phyloP scores from a whole-genome alignment of 92 coral and sea anemone genomes.

The Porites rus region DNA sequence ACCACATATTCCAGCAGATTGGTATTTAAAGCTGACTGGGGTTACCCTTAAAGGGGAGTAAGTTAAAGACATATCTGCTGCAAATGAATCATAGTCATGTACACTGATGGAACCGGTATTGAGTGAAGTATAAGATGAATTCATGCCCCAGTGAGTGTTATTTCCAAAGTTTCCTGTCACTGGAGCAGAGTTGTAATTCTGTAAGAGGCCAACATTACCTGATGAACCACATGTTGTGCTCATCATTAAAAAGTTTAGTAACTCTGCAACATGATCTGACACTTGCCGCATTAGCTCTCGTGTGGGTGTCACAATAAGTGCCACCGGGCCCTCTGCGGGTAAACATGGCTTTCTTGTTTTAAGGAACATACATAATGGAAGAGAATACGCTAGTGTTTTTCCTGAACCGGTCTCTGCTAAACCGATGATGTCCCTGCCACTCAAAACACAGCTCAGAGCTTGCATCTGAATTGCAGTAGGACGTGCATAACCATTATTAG shows the following conservation, averaged over 20 bases:
- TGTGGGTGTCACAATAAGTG: conserved; percentile 89
- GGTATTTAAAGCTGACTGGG: conserved; percentile 20
- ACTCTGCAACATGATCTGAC: conserved; percentile 61
- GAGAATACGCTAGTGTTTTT: conserved; percentile 90
- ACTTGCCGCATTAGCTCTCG: conserved; percentile 98
- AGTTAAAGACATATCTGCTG: conserved; percentile 1
- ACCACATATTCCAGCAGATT: conserved; percentile 90
- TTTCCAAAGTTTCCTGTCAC: background rate
- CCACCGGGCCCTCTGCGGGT: conserved; percentile 83
- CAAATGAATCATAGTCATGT: background rate
- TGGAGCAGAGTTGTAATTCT: background rate
- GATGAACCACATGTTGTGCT: background rate
- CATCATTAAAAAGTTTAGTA: conserved; percentile 48
- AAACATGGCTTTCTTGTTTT: conserved; percentile 79
- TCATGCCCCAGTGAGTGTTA: background rate
- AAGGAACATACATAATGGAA: conserved; percentile 88
- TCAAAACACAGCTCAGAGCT: conserved; percentile 94
- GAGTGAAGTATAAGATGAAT: background rate
- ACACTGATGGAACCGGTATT: background rate
- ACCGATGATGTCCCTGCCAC: conserved; percentile 98
- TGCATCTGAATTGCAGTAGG: conserved; percentile 99
- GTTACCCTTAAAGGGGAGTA: background rate
- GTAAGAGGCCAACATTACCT: background rate
- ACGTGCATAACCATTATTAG: conserved; percentile 57
- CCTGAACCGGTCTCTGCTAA: conserved; percentile 99